These are phyloP conservation scores for Pollenia griseotomentosa DNA, from an alignment of 2,888 invertebrate genomes.

Conservation along the genomic window DNA sequence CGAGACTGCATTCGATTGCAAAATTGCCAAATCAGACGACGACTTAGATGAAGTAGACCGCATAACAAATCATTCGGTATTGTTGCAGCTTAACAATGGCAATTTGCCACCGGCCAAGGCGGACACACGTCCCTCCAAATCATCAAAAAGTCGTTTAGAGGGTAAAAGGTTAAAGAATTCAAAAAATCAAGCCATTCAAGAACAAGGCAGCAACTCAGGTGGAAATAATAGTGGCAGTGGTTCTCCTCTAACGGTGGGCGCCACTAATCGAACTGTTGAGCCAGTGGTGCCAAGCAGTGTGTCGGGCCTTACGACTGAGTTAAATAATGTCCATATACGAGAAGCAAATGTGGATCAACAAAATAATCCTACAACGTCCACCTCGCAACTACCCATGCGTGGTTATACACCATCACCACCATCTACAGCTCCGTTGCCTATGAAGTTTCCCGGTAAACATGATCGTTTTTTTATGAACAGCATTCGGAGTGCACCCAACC, in stretches of 20 bases:
- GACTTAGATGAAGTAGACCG: constrained; percentile 92
- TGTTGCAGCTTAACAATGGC: constrained; percentile 86
- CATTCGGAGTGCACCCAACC: constrained; percentile 91
- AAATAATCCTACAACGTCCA: constrained; percentile 84
- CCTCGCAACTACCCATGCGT: constrained; percentile 87
- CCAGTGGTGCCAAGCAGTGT: constrained; percentile 72
- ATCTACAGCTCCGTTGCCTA: constrained; percentile 92
- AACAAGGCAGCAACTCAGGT: constrained; percentile 77
- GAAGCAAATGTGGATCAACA: constrained; percentile 80
- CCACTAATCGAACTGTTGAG: constrained; percentile 72
- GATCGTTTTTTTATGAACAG: constrained; percentile 89
- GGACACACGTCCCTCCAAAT: constrained; percentile 81
- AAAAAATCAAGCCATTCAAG: constrained; percentile 83
- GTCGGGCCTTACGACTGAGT: constrained; percentile 83
- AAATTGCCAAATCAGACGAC: constrained; percentile 91
- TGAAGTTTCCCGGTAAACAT: constrained; percentile 90
- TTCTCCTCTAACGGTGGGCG: constrained; percentile 64
- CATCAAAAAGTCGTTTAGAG: constrained; percentile 79
- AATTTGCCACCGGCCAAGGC: constrained; percentile 81
- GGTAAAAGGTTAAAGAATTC: constrained; percentile 83
- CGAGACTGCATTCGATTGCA: constrained; percentile 95
- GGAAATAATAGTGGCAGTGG: constrained; percentile 75
- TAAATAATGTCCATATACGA: constrained; percentile 87
- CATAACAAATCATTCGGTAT: constrained; percentile 91
- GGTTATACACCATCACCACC: constrained; percentile 93